Percentiles rank a stretch among this genome's conserved stretches.
phyloP scores from a whole-genome alignment of 2,888 invertebrate species.

The Dione juno region DNA sequence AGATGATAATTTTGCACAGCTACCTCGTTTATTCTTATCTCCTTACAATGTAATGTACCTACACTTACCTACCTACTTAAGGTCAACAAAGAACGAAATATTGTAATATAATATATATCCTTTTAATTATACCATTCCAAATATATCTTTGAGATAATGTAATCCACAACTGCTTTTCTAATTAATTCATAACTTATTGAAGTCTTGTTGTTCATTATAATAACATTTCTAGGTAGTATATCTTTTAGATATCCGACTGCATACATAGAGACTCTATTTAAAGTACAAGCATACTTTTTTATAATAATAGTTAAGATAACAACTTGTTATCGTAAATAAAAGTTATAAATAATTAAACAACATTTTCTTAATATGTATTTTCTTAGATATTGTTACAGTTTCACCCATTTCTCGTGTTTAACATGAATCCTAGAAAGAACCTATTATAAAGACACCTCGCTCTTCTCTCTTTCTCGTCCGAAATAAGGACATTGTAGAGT shows the following conservation, averaged over 20 bases:
- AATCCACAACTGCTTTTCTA: background rate
- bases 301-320: background rate
- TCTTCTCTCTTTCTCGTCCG: too few species aligned
- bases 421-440: too few species aligned
- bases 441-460: too few species aligned
- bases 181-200: background rate
- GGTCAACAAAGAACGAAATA: constrained; percentile 35
- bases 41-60: background rate
- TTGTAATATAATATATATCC: background rate
- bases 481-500: background rate
- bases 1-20: constrained; percentile 42
- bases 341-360: background rate
- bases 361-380: background rate
- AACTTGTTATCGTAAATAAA: background rate
- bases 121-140: background rate
- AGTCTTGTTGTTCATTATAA: background rate
- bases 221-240: background rate
- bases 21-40: constrained; percentile 36
- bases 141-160: constrained; percentile 12
- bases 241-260: constrained; percentile 1
- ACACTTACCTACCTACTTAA: too few species aligned
- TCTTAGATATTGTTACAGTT: too few species aligned
- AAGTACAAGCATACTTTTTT: background rate
- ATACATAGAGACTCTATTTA: background rate
- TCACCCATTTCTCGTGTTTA: too few species aligned